These are phyloP conservation scores for Halictus quadricinctus DNA, from an alignment of 2,888 invertebrate genomes.

Conservation along the genomic window DNA sequence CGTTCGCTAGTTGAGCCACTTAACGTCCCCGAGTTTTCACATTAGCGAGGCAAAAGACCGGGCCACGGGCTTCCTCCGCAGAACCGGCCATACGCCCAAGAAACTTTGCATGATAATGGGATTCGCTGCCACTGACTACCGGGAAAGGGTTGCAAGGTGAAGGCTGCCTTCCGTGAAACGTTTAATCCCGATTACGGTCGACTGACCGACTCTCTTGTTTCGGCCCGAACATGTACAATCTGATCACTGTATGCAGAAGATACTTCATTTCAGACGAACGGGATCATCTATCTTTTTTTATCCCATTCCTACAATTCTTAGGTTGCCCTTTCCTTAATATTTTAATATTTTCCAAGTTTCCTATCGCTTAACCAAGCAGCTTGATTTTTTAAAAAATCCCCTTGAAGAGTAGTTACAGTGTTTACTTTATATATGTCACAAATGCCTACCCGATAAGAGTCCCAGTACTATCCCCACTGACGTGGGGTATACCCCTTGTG, in stretches of 20 bases:
- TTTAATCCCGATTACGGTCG: neutral
- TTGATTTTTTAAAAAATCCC: too few species aligned
- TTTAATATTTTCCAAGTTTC: too few species aligned
- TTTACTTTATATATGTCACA: too few species aligned
- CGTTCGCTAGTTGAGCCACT: constrained; percentile 82
- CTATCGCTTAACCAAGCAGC: too few species aligned
- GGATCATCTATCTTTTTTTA: too few species aligned
- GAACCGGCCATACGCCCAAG: constrained; percentile 32
- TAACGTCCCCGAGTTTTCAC: constrained; percentile 81
- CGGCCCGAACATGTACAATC: neutral
- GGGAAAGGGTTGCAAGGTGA: constrained; percentile 46
- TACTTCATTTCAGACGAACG: too few species aligned
- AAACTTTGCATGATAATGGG: constrained; percentile 55
- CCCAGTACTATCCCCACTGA: too few species aligned
- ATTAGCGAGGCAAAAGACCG: constrained; percentile 81
- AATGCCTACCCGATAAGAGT: too few species aligned
- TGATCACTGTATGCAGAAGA: neutral
- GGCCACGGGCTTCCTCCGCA: constrained; percentile 15
- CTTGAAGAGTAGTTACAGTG: too few species aligned
- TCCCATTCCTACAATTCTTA: too few species aligned
- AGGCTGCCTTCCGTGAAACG: constrained; percentile 38
- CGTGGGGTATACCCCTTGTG: too few species aligned
- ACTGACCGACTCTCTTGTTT: neutral
- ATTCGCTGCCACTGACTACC: constrained; percentile 1
- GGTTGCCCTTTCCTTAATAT: too few species aligned